Percentiles rank a stretch among this genome's conserved stretches.
phyloP scores from a whole-genome alignment of 2,113 vertebrate genomes.

The Dicrurus megarhynchus region DNA sequence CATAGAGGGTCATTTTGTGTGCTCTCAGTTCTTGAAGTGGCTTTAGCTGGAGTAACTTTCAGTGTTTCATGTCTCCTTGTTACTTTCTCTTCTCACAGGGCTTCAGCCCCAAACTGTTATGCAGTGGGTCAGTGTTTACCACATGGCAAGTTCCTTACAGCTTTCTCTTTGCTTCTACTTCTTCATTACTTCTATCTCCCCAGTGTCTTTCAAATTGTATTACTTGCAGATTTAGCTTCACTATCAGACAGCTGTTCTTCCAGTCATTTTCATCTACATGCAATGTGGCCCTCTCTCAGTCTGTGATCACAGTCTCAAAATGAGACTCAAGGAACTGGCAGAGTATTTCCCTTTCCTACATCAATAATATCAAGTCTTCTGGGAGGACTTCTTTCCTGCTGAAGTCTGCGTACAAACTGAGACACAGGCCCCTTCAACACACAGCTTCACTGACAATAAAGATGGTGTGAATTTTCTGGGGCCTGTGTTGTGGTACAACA shows the following conservation, averaged over 20 bases:
- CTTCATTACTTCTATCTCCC: background rate
- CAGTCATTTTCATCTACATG: fast-evolving
- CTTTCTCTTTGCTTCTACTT: background rate
- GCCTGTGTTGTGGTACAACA: background rate
- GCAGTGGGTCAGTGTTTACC: background rate
- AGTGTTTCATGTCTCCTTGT: background rate
- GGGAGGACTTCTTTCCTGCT: background rate
- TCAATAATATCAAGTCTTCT: background rate
- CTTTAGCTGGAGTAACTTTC: background rate
- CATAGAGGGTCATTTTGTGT: background rate
- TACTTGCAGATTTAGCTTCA: background rate
- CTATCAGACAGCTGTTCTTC: background rate
- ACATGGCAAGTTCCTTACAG: background rate
- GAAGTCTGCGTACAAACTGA: background rate
- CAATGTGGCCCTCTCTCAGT: background rate
- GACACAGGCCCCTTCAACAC: background rate
- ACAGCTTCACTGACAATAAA: background rate
- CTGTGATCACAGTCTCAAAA: background rate
- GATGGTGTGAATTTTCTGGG: background rate
- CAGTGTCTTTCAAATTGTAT: background rate
- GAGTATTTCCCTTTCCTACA: background rate
- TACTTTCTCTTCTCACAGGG: background rate
- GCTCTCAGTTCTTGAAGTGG: background rate
- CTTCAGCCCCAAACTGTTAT: background rate
- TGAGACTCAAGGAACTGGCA: background rate